Percentiles rank a stretch among this genome's conserved stretches.
These are phyloP conservation scores for Aporophyla lueneburgensis DNA, from an alignment of 2,888 invertebrate species.

Conservation along the genomic window DNA sequence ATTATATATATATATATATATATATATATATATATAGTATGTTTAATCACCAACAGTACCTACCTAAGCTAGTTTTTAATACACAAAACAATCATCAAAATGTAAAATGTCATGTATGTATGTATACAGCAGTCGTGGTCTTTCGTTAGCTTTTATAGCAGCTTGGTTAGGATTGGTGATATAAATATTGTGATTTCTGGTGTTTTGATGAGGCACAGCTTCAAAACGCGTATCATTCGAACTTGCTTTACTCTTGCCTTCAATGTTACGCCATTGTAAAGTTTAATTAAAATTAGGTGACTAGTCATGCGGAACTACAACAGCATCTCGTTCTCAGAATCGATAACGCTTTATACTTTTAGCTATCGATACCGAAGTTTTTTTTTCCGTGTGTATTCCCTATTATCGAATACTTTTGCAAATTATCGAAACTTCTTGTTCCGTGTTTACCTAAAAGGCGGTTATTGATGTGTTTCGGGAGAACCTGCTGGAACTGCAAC, in stretches of 20 bases:
- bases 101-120: no score
- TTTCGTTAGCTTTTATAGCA: background rate
- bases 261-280: constrained; percentile 19
- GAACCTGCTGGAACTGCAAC: background rate
- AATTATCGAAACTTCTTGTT: constrained; percentile 13
- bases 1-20: no score
- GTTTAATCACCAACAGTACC: no score
- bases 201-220: background rate
- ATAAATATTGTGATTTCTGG: background rate
- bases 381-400: constrained; percentile 26
- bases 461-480: background rate
- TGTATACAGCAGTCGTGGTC: background rate
- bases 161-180: background rate
- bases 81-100: no score
- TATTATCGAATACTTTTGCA: constrained; percentile 23
- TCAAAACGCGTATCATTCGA: background rate
- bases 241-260: background rate
- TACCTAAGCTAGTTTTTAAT: no score
- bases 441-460: constrained; percentile 17
- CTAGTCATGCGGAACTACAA: constrained; percentile 16
- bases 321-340: constrained; percentile 40
- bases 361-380: constrained; percentile 16
- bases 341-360: constrained; percentile 22
- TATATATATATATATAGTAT: no score
- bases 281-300: constrained; percentile 20